These are phyloP conservation scores for Chlorops oryzae DNA, from an alignment of 1,140 invertebrate species.

Conservation along the genomic window DNA sequence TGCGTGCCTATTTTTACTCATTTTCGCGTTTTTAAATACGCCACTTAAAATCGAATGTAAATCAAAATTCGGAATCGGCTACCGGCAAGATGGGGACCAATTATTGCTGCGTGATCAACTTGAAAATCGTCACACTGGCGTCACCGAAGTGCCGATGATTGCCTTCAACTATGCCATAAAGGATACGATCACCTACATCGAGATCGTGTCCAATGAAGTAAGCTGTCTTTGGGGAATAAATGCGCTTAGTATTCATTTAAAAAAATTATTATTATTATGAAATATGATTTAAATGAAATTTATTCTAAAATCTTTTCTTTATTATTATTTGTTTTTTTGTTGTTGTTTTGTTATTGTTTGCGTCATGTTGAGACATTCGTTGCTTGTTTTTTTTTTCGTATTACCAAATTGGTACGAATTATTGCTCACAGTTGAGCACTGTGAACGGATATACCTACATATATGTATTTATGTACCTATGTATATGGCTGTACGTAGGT, in stretches of 20 bases:
- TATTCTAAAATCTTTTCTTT: too few species aligned
- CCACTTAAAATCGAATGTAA: too few species aligned
- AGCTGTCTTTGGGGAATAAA: too few species aligned
- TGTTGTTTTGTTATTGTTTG: constrained; percentile 21
- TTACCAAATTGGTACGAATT: constrained; percentile 6
- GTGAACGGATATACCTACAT: too few species aligned
- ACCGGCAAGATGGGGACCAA: constrained; percentile 26
- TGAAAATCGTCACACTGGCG: constrained; percentile 22
- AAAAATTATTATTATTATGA: too few species aligned
- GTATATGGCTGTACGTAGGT: too few species aligned
- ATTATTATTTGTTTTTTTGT: too few species aligned
- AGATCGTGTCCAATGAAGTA: constrained; percentile 36
- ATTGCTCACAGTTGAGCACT: constrained; percentile 8
- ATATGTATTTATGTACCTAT: constrained; percentile 18
- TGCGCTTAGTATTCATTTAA: too few species aligned
- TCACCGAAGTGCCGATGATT: constrained; percentile 23
- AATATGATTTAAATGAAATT: too few species aligned
- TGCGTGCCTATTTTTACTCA: too few species aligned
- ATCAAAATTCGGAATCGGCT: constrained; percentile 26
- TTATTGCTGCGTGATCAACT: constrained; percentile 35
- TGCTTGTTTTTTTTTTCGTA: constrained; percentile 26
- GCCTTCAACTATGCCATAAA: constrained; percentile 30
- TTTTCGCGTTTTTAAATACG: too few species aligned
- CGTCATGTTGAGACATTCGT: constrained; percentile 17
- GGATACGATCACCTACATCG: constrained; percentile 36